Conservation (phyloP, 1,140 invertebrate species). For the Monomorium pharaonis region DNA sequence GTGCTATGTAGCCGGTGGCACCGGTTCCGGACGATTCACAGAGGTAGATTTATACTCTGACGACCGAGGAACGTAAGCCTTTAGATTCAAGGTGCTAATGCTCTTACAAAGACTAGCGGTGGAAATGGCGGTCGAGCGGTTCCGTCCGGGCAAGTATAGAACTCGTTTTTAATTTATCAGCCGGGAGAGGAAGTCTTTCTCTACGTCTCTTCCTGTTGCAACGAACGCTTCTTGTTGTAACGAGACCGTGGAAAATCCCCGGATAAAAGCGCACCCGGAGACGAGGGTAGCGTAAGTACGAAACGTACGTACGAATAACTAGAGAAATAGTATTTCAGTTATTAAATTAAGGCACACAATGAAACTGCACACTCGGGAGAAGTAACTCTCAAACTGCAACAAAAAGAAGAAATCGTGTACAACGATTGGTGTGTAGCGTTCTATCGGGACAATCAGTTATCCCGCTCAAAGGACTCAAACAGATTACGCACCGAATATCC, state of each 20-base stretch:
- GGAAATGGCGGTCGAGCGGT: constrained; percentile 48
- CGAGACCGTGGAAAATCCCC: constrained; percentile 49
- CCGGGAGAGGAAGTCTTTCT: constrained; percentile 47
- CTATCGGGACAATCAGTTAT: constrained; percentile 21
- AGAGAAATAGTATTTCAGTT: constrained; percentile 53
- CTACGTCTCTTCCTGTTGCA: constrained; percentile 51
- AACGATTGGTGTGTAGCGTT: constrained; percentile 15
- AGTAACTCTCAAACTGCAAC: constrained; percentile 62
- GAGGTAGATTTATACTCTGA: constrained; percentile 36
- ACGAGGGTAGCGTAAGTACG: constrained; percentile 19
- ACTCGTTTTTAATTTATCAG: constrained; percentile 60
- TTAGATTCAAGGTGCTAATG: constrained; percentile 55
- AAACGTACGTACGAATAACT: constrained; percentile 47
- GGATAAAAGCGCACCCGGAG: constrained; percentile 52
- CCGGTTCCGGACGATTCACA: constrained; percentile 39
- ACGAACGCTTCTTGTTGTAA: constrained; percentile 45
- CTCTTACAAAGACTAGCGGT: constrained; percentile 45
- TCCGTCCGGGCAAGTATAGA: constrained; percentile 47
- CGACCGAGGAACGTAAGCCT: constrained; percentile 41
- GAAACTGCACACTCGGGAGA: constrained; percentile 45
- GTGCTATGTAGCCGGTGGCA: constrained; percentile 5
- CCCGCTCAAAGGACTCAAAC: constrained; percentile 28
- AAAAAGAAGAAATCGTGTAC: constrained; percentile 30
- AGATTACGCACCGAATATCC: constrained; percentile 44
- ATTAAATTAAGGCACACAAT: constrained; percentile 56